Evolutionary conservation across 2,888 invertebrate genomes (phyloP), one percentile per base, ranked within the genome.

Genomic region (Therioaphis trifolii): DNA sequence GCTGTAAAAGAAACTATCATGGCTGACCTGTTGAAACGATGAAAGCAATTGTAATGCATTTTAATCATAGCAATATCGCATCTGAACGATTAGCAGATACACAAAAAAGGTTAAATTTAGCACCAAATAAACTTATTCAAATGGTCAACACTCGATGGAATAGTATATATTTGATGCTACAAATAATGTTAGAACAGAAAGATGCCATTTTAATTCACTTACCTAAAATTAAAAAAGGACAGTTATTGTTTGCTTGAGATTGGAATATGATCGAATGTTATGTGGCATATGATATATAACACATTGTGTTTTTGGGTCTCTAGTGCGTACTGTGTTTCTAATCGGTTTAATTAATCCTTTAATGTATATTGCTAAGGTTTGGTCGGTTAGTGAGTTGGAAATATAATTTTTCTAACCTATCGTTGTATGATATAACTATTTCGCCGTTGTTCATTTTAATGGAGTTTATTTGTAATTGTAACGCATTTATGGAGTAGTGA

Each of bases 111-210:
- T 63, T 35, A 63, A 63, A 63, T 63, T 63, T 63, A 35, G 63
- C 18, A 63, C n/a, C 63, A 29, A 15, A 63, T 63, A 63, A 63
- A 63, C 63, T 35, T 29, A 63, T 35, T 11, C 35, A 35, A 63
- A 35, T 63, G 63, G 35, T 63, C 35, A 63, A 29, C 63, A 63
- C 63, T 63, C 29, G 18, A 63, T 63, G 63, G 63, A 63, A 29
- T 35, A 63, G 63, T 35, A 63, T 63, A 35, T 63, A 63, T 63
- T 63, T 63, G 63, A 63, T 63, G 63, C 29, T 63, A 35, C 35
- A 63, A 35, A 63, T 15, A 35, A 63, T 63, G 27, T 63, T 63
- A n/a, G 63, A 63, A 18, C 5, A 63, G 11, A 63, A 63, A 63
- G 29, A 63, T 63, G 29, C 35, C 18, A 63, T 63, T 63, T 63